Evolutionary conservation across 1,140 invertebrate species (phyloP).

Genomic region (Araneus ventricosus): DNA sequence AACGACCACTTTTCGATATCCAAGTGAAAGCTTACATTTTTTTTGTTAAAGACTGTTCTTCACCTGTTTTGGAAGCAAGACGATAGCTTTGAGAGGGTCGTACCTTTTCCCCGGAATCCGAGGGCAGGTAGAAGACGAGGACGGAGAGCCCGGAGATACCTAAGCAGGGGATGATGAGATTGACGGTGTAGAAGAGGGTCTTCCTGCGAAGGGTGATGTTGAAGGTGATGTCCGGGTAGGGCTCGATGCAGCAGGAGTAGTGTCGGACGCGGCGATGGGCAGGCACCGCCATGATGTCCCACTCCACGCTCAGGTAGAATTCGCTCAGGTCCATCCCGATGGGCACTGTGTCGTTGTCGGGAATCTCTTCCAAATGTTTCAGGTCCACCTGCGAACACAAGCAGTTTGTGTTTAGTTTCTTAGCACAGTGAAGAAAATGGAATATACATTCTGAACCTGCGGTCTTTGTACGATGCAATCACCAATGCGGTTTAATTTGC

Average conservation of each 20-base stretch:
- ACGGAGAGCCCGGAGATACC: constrained; percentile 98
- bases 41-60: too few relatives aligned
- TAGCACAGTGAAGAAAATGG: too few relatives aligned
- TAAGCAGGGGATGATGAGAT: constrained; percentile 97
- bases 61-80: too few relatives aligned
- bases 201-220: constrained; percentile 98
- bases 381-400: constrained; percentile 90
- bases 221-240: constrained; percentile 92
- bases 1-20: too few relatives aligned
- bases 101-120: constrained; percentile 98
- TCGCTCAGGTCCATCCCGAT: constrained; percentile 95
- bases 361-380: constrained; percentile 90
- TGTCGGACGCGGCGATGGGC: constrained; percentile 92
- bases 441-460: too few relatives aligned
- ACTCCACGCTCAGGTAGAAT: constrained; percentile 98
- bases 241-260: constrained; percentile 89
- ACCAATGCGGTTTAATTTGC: too few relatives aligned
- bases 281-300: constrained; percentile 95
- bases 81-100: neutral
- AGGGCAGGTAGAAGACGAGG: constrained; percentile 98
- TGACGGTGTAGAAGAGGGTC: constrained; percentile 97
- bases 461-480: too few relatives aligned
- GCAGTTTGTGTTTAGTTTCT: neutral
- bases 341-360: constrained; percentile 86
- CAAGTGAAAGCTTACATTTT: too few relatives aligned